These are phyloP conservation scores for Ctena decussata DNA, from an alignment of 2,888 invertebrate species.

Conservation along the genomic window DNA sequence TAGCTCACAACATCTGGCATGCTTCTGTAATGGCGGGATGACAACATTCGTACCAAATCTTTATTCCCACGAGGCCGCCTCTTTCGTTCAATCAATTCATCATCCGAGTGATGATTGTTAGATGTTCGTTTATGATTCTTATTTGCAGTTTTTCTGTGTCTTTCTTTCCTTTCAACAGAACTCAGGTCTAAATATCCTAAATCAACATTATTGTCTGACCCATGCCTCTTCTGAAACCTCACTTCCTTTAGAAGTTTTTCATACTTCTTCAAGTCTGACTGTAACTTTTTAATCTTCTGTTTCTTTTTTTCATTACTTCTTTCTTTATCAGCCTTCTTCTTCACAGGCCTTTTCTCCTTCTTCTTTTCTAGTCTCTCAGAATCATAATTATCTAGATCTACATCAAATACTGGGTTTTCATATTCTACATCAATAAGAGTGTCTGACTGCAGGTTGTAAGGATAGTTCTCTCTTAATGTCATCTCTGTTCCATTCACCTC, in stretches of 20 bases:
- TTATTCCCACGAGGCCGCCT: slow-evolving; percentile 50
- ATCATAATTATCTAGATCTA: slow-evolving; percentile 31
- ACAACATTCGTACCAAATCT: slow-evolving; percentile 56
- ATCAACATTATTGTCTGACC: neutral
- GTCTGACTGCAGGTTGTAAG: slow-evolving; percentile 48
- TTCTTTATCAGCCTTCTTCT: slow-evolving; percentile 24
- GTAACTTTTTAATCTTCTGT: slow-evolving; percentile 11
- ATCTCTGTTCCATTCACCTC: slow-evolving; percentile 4
- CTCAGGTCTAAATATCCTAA: neutral
- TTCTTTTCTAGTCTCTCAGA: neutral
- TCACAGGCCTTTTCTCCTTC: slow-evolving; percentile 22
- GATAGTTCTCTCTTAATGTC: slow-evolving; percentile 51
- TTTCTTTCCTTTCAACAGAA: slow-evolving; percentile 4
- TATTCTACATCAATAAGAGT: slow-evolving; percentile 63
- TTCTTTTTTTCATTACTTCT: slow-evolving; percentile 19
- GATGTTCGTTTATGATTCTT: neutral
- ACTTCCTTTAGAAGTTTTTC: slow-evolving; percentile 20
- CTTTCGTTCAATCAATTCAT: neutral
- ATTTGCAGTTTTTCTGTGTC: neutral
- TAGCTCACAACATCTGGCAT: slow-evolving; percentile 63
- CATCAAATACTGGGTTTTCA: slow-evolving; percentile 51
- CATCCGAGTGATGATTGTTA: neutral
- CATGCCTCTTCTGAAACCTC: slow-evolving; percentile 12
- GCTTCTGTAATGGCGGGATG: slow-evolving; percentile 47
- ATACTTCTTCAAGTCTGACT: slow-evolving; percentile 3